Evolutionary conservation across 2,888 invertebrate genomes (phyloP), one percentile per base, ranked within the genome.

Genomic region (Macaria liturata): DNA sequence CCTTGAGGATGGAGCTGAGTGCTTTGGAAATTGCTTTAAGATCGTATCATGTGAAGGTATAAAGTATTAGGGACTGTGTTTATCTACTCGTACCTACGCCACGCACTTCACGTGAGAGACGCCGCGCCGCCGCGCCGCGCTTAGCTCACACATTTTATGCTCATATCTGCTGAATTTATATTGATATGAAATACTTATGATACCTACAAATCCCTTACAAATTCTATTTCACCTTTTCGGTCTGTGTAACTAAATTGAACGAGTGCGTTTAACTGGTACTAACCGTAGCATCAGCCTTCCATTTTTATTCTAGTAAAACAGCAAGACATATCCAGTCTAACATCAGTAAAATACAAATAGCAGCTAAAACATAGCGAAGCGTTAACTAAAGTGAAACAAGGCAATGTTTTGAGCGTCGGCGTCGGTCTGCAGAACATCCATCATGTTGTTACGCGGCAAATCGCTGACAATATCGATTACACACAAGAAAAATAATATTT

Each of bases 391-490:
- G 68, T 64, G 63, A 74, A 80, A 76, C 71, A 74, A 70, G 64
- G 64, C 66, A 69, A 74, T 77, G 71, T 79, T 79, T 78, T 72
- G 68, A 75, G 65, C 73, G 46, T 49, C 61, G 63, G 70, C 73
- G 46, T 49, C 61, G 63, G 70, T 75, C 65, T 72, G 68, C 70
- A 74, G 65, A 73, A 75, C 83, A 84, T 85, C 76, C 73, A 81
- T 86, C 82, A 84, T 68, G 70, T 67, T 68, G 78, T 78, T 78
- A 80, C 80, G 74, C 72, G 72, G 79, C 81, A 83, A 84, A 83
- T 84, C 78, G 80, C 78, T 79, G 80, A 84, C 82, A 80, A 78
- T 82, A 84, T 85, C 82, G 84, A 85, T 79, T 80, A 78, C 78
- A 72, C 64, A 65, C 70, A 76, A 76, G 72, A 80, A 81, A 59